A percentile compares a stretch with the other conserved stretches of the same genome.
Evolutionary conservation across 2,888 invertebrate species (phyloP).

Genomic region (Euzophera pinguis): DNA sequence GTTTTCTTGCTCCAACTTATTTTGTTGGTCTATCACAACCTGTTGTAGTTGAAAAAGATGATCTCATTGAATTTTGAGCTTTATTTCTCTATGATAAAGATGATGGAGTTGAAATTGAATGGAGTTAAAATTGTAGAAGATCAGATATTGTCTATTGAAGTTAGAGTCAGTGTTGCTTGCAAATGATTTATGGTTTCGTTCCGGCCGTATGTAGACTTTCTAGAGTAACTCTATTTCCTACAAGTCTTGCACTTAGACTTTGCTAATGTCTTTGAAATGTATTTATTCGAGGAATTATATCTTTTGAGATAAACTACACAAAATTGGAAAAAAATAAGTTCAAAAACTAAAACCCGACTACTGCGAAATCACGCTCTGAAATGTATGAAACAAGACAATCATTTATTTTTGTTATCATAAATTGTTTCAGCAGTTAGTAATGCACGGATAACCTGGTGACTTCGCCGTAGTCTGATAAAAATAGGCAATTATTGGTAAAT

Average conservation of each 20-base stretch:
- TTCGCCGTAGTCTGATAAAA: no score
- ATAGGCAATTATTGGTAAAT: no score
- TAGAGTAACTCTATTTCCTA: slow-evolving; percentile 16
- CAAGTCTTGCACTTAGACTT: slow-evolving; percentile 3
- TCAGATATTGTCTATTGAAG: slow-evolving; percentile 58
- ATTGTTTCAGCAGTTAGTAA: no score
- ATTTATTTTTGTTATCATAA: no score
- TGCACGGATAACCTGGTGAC: no score
- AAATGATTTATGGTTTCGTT: slow-evolving; percentile 61
- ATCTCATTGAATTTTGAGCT: slow-evolving; percentile 9
- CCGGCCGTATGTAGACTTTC: slow-evolving; percentile 40
- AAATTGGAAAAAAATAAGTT: no score
- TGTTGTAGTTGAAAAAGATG: not conserved
- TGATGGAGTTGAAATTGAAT: not conserved
- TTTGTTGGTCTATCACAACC: slow-evolving; percentile 33
- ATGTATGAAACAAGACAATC: no score
- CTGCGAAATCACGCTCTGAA: no score
- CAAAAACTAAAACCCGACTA: no score
- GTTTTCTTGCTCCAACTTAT: slow-evolving; percentile 49
- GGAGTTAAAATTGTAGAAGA: slow-evolving; percentile 31
- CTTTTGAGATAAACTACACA: not conserved
- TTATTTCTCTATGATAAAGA: slow-evolving; percentile 25
- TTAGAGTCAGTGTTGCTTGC: slow-evolving; percentile 48
- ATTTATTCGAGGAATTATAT: not conserved
- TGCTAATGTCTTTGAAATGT: not conserved